These are phyloP conservation scores for Acleris sparsana DNA, from an alignment of 2,888 invertebrate genomes.

Conservation along the genomic window DNA sequence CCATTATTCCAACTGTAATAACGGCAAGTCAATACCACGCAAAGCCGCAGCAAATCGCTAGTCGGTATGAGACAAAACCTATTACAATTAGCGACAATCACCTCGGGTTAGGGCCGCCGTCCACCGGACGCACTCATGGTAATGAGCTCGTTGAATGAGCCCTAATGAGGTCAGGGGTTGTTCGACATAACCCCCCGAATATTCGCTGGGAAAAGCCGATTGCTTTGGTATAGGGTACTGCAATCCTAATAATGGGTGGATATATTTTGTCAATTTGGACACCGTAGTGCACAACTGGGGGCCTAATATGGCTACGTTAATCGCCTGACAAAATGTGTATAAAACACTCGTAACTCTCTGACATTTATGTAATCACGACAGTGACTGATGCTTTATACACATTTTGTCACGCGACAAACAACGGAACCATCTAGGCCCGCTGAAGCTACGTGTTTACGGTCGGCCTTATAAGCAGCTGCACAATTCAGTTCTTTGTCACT, in stretches of 20 bases:
- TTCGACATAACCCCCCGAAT: constrained; percentile 37
- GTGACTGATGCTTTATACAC: too few species aligned
- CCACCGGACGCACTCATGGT: constrained; percentile 46
- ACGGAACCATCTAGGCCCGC: too few species aligned
- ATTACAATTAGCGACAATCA: constrained; percentile 37
- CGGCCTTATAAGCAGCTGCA: too few species aligned
- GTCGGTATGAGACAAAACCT: constrained; percentile 36
- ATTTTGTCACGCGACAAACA: too few species aligned
- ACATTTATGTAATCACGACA: too few species aligned
- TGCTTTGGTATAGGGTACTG: constrained; percentile 5
- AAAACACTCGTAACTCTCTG: too few species aligned
- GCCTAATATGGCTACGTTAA: too few species aligned
- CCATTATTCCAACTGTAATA: constrained; percentile 1
- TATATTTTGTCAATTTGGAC: too few species aligned
- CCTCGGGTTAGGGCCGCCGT: constrained; percentile 46
- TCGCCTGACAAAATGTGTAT: too few species aligned
- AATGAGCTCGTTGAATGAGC: constrained; percentile 60
- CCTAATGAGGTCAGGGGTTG: constrained; percentile 58
- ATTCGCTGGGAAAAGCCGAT: constrained; percentile 8
- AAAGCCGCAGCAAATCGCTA: constrained; percentile 16
- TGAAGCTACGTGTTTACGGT: too few species aligned
- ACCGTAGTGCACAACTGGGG: too few species aligned
- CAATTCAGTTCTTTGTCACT: too few species aligned
- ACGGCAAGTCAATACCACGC: constrained; percentile 8
- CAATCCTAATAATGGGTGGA: constrained; percentile 9